A percentile compares a stretch with the other conserved stretches of the same genome.
These are phyloP conservation scores for Corythoichthys intestinalis DNA, from an alignment of 2,113 vertebrate species.

Conservation along the genomic window DNA sequence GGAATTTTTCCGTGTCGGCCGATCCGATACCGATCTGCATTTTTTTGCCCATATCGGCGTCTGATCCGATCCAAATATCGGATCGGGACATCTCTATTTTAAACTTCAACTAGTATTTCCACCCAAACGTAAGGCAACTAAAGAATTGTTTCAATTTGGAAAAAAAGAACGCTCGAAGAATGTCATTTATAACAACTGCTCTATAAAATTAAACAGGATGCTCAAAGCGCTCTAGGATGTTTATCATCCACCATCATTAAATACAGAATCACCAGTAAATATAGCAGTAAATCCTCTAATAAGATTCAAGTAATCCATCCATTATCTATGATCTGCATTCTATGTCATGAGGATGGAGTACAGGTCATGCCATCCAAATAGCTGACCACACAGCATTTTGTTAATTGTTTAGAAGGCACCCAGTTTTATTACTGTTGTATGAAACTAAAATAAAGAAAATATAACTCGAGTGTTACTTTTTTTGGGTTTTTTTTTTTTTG, in stretches of 20 bases:
- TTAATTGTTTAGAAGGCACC: too few species aligned
- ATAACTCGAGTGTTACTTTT: too few species aligned
- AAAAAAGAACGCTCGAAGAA: background rate
- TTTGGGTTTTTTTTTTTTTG: too few species aligned
- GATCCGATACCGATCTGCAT: too few species aligned
- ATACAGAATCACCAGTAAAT: constrained; percentile 7
- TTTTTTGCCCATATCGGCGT: too few species aligned
- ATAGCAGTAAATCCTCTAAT: constrained; percentile 17
- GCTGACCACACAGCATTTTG: background rate
- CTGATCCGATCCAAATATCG: too few species aligned
- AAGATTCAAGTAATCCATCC: background rate
- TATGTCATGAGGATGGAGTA: background rate
- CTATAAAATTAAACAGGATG: constrained; percentile 12
- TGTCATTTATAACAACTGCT: constrained; percentile 1
- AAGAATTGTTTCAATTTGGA: constrained; percentile 1
- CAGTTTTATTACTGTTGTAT: too few species aligned
- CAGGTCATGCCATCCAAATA: background rate
- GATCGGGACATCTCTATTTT: too few species aligned
- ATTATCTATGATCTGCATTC: background rate
- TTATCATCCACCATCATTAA: constrained; percentile 12
- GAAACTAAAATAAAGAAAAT: too few species aligned
- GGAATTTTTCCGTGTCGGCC: too few species aligned
- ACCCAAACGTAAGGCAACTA: background rate
- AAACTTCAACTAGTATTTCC: background rate
- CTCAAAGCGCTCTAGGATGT: constrained; percentile 11